Base-by-base conservation (phyloP, 1,140 invertebrate genomes). In the Magallana angulata region DNA sequence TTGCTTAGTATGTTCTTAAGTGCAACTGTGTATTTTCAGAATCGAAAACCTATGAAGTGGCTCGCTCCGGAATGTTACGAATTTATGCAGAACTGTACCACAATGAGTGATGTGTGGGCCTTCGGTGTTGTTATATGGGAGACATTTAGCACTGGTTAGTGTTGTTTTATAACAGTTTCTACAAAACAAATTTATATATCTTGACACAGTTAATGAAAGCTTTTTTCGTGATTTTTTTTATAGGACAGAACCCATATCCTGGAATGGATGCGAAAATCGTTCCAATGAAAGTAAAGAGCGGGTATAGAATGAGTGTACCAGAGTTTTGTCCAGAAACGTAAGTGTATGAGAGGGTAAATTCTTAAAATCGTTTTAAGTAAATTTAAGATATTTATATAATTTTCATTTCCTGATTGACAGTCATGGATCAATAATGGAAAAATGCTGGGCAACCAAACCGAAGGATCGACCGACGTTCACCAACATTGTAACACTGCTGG, bases 191-290 rank as follows among this genome's bases (percentile, higher is more conserved):
- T 71, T n/a, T 12, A 12, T 71, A 30, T 48, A 3, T 48, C 36
- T 48, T 48, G 5, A 48, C 36, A 48, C 36, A 48, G 5, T 48
- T 4, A 48, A 48, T 48, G 5, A 48, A 48, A 48, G 36, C 18
- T 18, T 71, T 0, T 71, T 71, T 11, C 48, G 1, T 88, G 16
- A 90, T 30, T 88, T 88, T 57, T 24, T 82, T 88, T 90, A 18
- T 58, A 62, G 96, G 94, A 12, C 92, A 96, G 1, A 96, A 96
- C 87, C 97, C 97, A 1, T 98, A 98, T 95, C 97, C 97, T 0
- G 97, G 97, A 48, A 96, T 98, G 6, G 96, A 96, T 30, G 96
- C 97, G 1, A 96, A 97, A 91, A 96, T 97, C 92, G 95, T 98
- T 1, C 97, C 96, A 93, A 96, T 96, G 16, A 87, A 59, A 16